A percentile compares a stretch with the other conserved stretches of the same genome.
These are phyloP conservation scores for Calosoma granatense DNA, from an alignment of 1,140 invertebrate genomes.

Conservation along the genomic window DNA sequence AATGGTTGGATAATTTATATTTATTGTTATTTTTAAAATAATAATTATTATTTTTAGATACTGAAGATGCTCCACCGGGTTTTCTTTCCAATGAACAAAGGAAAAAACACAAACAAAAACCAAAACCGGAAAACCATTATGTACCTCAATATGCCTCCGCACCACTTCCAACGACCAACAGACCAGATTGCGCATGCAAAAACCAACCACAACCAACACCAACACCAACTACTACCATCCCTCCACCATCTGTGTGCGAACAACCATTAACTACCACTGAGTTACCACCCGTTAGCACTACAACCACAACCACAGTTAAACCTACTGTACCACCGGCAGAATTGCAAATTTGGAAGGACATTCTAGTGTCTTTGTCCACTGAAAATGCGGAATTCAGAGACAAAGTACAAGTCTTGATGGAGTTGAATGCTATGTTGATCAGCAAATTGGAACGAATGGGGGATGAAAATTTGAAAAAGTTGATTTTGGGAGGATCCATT, in stretches of 20 bases:
- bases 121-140: too few relatives aligned
- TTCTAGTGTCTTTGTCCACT: background rate
- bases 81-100: background rate
- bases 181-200: too few relatives aligned
- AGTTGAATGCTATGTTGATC: conserved; percentile 14
- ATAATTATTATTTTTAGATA: background rate
- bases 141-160: background rate
- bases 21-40: too few relatives aligned
- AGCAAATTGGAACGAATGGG: conserved; percentile 13
- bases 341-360: background rate
- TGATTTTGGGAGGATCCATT: conserved; percentile 6
- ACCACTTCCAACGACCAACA: background rate
- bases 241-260: background rate
- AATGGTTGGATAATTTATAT: too few relatives aligned
- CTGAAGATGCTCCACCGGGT: background rate
- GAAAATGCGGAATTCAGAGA: conserved; percentile 8
- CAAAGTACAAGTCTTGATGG: conserved; percentile 13
- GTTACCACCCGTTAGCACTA: background rate
- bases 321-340: background rate
- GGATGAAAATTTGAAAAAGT: conserved; percentile 1
- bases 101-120: background rate
- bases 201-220: background rate
- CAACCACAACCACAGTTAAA: background rate
- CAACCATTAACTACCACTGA: background rate
- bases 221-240: background rate